Conservation (phyloP, 2,797 vertebrate genomes). For the Crocodylus rhombifer region DNA sequence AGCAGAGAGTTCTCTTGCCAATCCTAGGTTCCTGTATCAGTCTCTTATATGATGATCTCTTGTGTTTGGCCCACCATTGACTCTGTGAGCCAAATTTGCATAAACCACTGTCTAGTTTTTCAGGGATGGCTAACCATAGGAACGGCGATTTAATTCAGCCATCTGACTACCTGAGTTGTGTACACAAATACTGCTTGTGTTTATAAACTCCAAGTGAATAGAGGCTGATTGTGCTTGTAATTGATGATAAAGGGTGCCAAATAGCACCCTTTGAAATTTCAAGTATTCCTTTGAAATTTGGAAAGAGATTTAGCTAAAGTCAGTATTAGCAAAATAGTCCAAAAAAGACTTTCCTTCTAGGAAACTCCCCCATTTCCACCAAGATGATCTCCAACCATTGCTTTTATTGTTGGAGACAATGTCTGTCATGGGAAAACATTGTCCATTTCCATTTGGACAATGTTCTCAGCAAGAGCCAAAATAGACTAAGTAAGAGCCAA, state of each 20-base stretch:
- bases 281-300: too few species aligned
- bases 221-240: neutral
- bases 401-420: neutral
- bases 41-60: neutral
- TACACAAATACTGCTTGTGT: neutral
- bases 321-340: neutral
- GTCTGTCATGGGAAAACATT: neutral
- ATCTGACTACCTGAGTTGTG: neutral
- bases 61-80: neutral
- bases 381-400: neutral
- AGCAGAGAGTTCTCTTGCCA: neutral
- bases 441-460: neutral
- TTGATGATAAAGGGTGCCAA: neutral
- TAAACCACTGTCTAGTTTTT: neutral
- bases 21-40: neutral
- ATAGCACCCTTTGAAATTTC: too few species aligned
- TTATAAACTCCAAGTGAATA: neutral
- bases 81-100: neutral
- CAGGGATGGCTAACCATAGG: neutral
- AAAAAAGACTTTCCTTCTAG: neutral
- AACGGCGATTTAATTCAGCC: neutral
- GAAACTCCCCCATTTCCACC: neutral
- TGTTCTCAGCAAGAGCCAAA: conserved; percentile 33
- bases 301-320: too few species aligned
- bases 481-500: conserved; percentile 27